These are phyloP conservation scores for Leptopilina myrica DNA, from an alignment of 2,888 invertebrate genomes.

Conservation along the genomic window DNA sequence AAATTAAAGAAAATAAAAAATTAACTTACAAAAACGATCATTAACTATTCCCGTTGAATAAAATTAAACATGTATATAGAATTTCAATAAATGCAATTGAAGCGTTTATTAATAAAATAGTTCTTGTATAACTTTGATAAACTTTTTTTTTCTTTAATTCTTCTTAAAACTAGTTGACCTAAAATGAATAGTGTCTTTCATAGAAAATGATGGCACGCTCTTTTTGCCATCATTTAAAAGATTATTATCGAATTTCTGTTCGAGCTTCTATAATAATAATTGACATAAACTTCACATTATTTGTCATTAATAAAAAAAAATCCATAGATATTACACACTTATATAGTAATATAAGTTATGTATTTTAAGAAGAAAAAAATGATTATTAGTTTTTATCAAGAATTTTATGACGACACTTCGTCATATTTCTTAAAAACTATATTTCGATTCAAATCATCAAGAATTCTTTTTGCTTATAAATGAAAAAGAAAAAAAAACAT, in stretches of 20 bases:
- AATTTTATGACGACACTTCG: too few relatives aligned
- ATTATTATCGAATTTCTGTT: background rate
- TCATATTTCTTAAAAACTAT: too few relatives aligned
- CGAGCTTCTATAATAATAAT: background rate
- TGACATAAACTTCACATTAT: background rate
- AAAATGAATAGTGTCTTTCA: slow-evolving; percentile 33
- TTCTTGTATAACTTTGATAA: slow-evolving; percentile 11
- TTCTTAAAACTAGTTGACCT: slow-evolving; percentile 17
- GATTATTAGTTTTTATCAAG: too few relatives aligned
- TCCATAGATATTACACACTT: too few relatives aligned
- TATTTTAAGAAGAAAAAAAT: too few relatives aligned
- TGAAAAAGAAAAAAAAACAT: too few relatives aligned
- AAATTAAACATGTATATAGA: too few relatives aligned
- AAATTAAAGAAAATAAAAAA: background rate
- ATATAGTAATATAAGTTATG: too few relatives aligned
- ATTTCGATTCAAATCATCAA: too few relatives aligned
- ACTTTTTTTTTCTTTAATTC: background rate
- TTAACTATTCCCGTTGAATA: too few relatives aligned
- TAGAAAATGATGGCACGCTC: background rate
- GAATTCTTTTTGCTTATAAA: too few relatives aligned
- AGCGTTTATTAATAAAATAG: slow-evolving; percentile 6
- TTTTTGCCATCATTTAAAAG: slow-evolving; percentile 11
- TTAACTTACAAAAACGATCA: background rate
- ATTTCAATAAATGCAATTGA: background rate
- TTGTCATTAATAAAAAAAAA: background rate